Evolutionary conservation across 2,797 vertebrate genomes (phyloP).

Genomic region (Sebastes itinus): DNA sequence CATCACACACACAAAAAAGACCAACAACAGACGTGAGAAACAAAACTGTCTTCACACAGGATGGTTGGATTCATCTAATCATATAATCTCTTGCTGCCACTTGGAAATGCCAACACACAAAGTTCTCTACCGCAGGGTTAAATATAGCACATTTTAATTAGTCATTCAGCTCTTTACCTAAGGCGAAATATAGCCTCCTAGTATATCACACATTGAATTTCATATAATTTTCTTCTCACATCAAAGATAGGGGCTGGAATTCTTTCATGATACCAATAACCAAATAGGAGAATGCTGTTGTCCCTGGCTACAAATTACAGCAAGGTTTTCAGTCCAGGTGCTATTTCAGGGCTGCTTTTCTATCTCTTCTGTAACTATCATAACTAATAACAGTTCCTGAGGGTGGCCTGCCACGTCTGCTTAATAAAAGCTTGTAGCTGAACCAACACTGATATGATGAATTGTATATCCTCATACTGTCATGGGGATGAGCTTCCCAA

Average conservation of each 20-base stretch:
- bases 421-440: constrained; percentile 44
- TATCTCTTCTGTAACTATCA: constrained; percentile 23
- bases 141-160: constrained; percentile 57
- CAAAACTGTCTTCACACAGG: neutral
- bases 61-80: constrained; percentile 6
- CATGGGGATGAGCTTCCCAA: constrained; percentile 7
- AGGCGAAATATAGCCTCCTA: constrained; percentile 34
- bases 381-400: constrained; percentile 12
- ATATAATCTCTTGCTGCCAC: constrained; percentile 3
- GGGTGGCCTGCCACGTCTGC: constrained; percentile 1
- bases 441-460: constrained; percentile 38
- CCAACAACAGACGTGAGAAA: neutral
- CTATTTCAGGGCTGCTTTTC: constrained; percentile 29
- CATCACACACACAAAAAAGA: neutral
- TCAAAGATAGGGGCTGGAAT: neutral
- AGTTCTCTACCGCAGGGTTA: constrained; percentile 37
- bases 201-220: constrained; percentile 37
- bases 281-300: neutral
- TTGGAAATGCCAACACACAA: constrained; percentile 31
- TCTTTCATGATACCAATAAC: constrained; percentile 3
- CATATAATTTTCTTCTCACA: constrained; percentile 29
- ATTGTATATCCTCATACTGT: constrained; percentile 1
- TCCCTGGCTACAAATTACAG: neutral
- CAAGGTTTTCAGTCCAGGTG: constrained; percentile 6
- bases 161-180: constrained; percentile 37